Base-by-base conservation (phyloP, 2,888 invertebrate genomes). In the Rapana venosa region DNA sequence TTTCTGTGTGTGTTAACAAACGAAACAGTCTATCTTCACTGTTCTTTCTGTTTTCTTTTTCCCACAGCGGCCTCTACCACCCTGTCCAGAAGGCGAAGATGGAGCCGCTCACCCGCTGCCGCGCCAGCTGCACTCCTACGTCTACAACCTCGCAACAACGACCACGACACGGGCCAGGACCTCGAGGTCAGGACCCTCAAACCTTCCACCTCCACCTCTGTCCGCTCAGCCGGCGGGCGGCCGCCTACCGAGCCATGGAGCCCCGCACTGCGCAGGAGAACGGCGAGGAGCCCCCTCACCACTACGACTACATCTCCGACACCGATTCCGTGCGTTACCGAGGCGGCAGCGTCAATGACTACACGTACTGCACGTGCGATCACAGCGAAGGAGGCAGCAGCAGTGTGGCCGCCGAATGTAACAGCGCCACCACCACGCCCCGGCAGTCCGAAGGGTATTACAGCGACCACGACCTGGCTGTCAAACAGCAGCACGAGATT, bases 221-320 rank as follows among this genome's bases (percentile, higher is more conserved):
- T 30, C 89, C 89, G 56, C 66, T 89, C 70, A 89, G 85, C 89
- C 84, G 85, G 13, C 84, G 85, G 22, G 70, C 85, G 4, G 89
- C 84, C 22, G 89, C 84, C 26, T 89, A 89, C 89, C 70, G 89
- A 4, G 85, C 83, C 61, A 89, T 89, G 89, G 87, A 87, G 47
- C 86, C 58, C 61, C 32, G 22, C n/a, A 22, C 32, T 81, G 35
- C 58, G 1, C 11, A 15, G 70, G 66, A 32, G 5, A 56, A 11
- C 36, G 74, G 22, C 1, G n/a, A 77, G 36, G 88, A 88, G 35
- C 81, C 66, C 11, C 83, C 89, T 6, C 89, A 89, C 85, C 84
- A 85, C 47, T 89, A 89, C 74, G 89, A 89, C 89, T 85, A 85
- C 85, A 89, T 89, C 74, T 85, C 85, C 70, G 89, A 89, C 85